phyloP scores from a whole-genome alignment of 2,888 invertebrate genomes.

The Hirtodrosophila histrioides region DNA sequence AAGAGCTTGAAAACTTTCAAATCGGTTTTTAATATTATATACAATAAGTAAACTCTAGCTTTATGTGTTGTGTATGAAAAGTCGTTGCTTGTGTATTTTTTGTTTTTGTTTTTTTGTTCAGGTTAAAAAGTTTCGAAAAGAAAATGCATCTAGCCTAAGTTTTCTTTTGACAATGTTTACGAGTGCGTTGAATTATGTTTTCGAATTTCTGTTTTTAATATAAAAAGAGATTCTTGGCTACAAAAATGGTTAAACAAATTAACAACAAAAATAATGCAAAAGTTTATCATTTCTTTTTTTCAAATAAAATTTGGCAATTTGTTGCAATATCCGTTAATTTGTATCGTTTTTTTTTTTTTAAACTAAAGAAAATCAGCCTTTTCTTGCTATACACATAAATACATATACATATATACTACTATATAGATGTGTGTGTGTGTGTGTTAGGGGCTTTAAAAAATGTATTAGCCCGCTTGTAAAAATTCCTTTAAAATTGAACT shows the following conservation, averaged over 20 bases:
- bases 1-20: slow-evolving; percentile 16
- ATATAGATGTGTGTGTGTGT: slow-evolving; percentile 20
- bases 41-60: slow-evolving; percentile 19
- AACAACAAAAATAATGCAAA: slow-evolving; percentile 44
- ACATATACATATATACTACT: slow-evolving; percentile 45
- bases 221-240: slow-evolving; percentile 62
- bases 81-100: slow-evolving; percentile 18
- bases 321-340: slow-evolving; percentile 67
- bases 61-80: slow-evolving; percentile 1
- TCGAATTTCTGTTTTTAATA: slow-evolving; percentile 15
- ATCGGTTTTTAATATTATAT: slow-evolving; percentile 11
- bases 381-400: slow-evolving; percentile 79
- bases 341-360: slow-evolving; percentile 54
- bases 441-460: slow-evolving; percentile 11
- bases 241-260: slow-evolving; percentile 20
- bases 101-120: slow-evolving; percentile 24
- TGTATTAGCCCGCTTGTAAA: slow-evolving; percentile 4
- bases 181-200: slow-evolving; percentile 40
- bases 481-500: slow-evolving; percentile 19
- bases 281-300: slow-evolving; percentile 32
- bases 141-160: slow-evolving; percentile 32
- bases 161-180: slow-evolving; percentile 65
- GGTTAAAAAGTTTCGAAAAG: slow-evolving; percentile 32
- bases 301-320: slow-evolving; percentile 80
- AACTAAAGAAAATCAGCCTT: slow-evolving; percentile 82